Conservation (phyloP, 2,113 vertebrate species). For the Engraulis encrasicolus region DNA sequence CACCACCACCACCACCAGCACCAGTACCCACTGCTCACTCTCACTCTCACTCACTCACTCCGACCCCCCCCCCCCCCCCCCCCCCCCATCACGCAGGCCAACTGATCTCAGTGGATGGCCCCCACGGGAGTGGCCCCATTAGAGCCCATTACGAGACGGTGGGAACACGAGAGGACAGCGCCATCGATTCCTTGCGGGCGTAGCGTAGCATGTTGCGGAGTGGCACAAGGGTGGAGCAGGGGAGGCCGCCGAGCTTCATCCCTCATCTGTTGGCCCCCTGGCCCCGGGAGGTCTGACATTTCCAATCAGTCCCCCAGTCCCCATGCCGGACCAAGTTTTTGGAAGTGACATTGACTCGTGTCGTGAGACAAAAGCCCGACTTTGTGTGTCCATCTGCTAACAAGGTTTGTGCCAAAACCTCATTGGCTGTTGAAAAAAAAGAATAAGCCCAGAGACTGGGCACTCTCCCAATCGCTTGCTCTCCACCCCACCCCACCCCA, state of each 20-base stretch:
- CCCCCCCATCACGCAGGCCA: slow-evolving; percentile 2
- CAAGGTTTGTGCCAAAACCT: slow-evolving; percentile 12
- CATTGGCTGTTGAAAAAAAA: neutral
- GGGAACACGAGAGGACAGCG: slow-evolving; percentile 48
- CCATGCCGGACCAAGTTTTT: slow-evolving; percentile 32
- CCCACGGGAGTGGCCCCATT: slow-evolving; percentile 58
- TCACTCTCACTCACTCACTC: neutral
- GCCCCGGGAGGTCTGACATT: slow-evolving; percentile 45
- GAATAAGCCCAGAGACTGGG: neutral
- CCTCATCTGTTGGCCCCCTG: slow-evolving; percentile 41
- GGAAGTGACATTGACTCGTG: slow-evolving; percentile 41
- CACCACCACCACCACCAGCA: neutral
- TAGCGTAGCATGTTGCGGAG: no score
- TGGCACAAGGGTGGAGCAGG: no score
- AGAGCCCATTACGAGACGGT: slow-evolving; percentile 66
- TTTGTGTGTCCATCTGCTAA: slow-evolving; percentile 46
- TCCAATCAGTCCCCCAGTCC: slow-evolving; percentile 30
- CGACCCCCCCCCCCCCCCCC: neutral
- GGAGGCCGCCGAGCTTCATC: no score
- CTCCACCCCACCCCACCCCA: neutral
- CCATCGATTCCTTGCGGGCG: slow-evolving; percentile 57
- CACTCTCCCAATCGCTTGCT: neutral
- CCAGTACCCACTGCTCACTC: neutral
- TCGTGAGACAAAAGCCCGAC: slow-evolving; percentile 13
- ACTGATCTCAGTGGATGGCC: slow-evolving; percentile 49